Evolutionary conservation across 2,888 invertebrate genomes (phyloP).

Genomic region (Platycnemis pennipes): DNA sequence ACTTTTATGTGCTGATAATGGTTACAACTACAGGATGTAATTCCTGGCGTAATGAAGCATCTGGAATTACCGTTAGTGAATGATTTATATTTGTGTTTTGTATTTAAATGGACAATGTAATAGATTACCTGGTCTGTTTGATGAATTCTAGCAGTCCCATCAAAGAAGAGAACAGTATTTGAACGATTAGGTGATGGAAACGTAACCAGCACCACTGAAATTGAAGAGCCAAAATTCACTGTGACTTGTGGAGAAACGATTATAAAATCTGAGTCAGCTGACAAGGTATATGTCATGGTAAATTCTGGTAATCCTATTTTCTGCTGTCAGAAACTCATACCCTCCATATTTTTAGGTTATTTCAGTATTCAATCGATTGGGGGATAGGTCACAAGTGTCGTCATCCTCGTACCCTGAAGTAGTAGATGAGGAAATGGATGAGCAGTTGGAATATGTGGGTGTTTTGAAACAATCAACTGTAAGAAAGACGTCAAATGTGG

Average conservation of each 20-base stretch:
- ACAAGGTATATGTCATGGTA: conserved; percentile 59
- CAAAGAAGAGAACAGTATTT: conserved; percentile 79
- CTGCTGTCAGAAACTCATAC: not conserved
- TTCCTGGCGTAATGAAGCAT: no score
- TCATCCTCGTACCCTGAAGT: conserved; percentile 69
- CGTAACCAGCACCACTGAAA: conserved; percentile 78
- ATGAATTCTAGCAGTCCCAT: conserved; percentile 49
- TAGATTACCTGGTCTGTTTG: conserved; percentile 69
- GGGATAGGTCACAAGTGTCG: conserved; percentile 75
- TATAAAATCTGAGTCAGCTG: conserved; percentile 75
- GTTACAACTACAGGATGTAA: not conserved
- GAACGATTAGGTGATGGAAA: conserved; percentile 80
- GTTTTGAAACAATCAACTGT: conserved; percentile 76
- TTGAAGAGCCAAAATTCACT: conserved; percentile 76
- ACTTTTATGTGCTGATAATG: not conserved
- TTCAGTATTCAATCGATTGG: conserved; percentile 77
- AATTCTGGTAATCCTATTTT: not conserved
- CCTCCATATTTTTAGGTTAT: not conserved
- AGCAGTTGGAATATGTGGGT: conserved; percentile 72
- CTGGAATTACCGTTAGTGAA: no score
- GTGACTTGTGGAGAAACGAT: conserved; percentile 77
- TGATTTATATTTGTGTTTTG: no score
- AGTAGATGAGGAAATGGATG: conserved; percentile 73
- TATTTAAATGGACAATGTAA: no score
- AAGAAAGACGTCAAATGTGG: not conserved